These are phyloP conservation scores for Meloidogyne chitwoodi DNA, from an alignment of 1,140 invertebrate genomes.

Conservation along the genomic window DNA sequence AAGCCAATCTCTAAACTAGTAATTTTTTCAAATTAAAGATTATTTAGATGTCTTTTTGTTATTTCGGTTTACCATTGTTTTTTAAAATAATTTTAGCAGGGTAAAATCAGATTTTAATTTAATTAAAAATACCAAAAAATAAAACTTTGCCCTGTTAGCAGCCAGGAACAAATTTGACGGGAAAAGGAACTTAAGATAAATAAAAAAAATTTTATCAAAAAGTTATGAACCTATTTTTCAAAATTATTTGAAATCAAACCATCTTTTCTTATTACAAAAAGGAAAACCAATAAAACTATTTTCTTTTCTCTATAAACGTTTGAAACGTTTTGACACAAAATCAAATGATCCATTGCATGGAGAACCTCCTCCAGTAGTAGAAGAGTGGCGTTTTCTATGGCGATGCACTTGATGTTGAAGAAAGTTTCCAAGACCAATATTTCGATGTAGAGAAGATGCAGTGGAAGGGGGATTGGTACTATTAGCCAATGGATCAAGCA, in stretches of 20 bases:
- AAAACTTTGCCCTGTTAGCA: no score
- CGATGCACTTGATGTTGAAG: slow-evolving; percentile 43
- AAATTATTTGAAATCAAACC: not conserved
- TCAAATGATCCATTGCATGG: slow-evolving; percentile 5
- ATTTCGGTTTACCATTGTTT: no score
- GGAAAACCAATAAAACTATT: not conserved
- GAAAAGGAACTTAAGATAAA: not conserved
- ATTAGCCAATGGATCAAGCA: slow-evolving; percentile 28
- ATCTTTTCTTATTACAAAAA: not conserved
- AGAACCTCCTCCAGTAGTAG: slow-evolving; percentile 23
- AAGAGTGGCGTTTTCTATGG: slow-evolving; percentile 47
- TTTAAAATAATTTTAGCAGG: no score
- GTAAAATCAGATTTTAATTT: no score
- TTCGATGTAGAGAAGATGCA: slow-evolving; percentile 20
- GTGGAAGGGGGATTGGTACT: slow-evolving; percentile 17
- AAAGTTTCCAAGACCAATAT: slow-evolving; percentile 47
- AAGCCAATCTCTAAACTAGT: no score
- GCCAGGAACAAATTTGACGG: no score
- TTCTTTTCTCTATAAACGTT: slow-evolving; percentile 28
- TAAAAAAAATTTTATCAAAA: not conserved
- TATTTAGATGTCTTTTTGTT: no score
- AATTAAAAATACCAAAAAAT: no score
- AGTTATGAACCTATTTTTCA: not conserved
- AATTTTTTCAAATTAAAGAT: no score
- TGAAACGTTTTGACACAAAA: slow-evolving; percentile 40